Percentiles rank a stretch among this genome's conserved stretches.
phyloP scores from a whole-genome alignment of 2,113 vertebrate genomes.

The Peucedramus taeniatus region DNA sequence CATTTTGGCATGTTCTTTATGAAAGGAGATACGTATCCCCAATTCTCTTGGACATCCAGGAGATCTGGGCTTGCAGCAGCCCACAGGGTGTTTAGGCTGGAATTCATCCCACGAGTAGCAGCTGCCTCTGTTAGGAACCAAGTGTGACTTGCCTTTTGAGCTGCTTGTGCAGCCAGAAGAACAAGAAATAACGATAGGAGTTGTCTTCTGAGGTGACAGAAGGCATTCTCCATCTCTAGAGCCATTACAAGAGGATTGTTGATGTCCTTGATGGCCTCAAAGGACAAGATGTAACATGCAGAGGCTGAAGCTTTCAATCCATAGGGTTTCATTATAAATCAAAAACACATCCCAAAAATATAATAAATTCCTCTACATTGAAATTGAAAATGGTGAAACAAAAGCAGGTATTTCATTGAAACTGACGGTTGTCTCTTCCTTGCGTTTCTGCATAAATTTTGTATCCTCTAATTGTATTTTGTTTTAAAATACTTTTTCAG shows the following conservation, averaged over 20 bases:
- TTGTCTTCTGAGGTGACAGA: neutral
- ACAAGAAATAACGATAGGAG: rapidly evolving
- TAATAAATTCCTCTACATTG: neutral
- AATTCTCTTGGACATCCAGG: neutral
- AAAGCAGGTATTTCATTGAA: neutral
- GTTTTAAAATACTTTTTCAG: neutral
- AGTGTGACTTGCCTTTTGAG: neutral
- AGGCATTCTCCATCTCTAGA: neutral
- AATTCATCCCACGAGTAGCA: neutral
- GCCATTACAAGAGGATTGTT: neutral
- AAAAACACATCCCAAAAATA: neutral
- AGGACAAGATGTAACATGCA: neutral
- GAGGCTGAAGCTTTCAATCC: neutral
- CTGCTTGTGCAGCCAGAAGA: neutral
- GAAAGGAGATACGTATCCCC: neutral
- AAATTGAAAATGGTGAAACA: neutral
- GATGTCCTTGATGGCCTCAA: neutral
- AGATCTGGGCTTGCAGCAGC: neutral
- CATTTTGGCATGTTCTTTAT: neutral
- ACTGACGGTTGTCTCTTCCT: neutral
- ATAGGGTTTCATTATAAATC: neutral
- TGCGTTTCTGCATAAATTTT: neutral
- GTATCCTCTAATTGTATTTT: neutral
- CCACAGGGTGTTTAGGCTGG: neutral
- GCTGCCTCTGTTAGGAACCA: neutral